Evolutionary conservation across 2,888 invertebrate species (phyloP), one percentile per base, ranked within the genome.

Genomic region (Ischnus inquisitorius): DNA sequence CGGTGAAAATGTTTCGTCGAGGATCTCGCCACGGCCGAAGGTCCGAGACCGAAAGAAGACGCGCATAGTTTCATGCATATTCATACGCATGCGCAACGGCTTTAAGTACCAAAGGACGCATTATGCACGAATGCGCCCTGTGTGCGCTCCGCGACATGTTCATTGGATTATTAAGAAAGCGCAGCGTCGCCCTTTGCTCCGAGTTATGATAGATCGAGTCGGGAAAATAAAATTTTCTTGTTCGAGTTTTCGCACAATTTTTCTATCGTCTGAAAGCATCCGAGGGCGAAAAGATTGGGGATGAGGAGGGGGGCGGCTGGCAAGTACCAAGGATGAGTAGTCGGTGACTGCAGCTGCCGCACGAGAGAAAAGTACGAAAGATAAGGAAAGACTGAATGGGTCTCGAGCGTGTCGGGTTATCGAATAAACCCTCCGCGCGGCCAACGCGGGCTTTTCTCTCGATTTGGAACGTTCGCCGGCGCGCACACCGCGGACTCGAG

Each of bases 311-410:
- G 3, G 39, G 6, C 39, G 39, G 6, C 39, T 43, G 12, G n/a
- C 8, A 28, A 34, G 34, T 34, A 34, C 34, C 16, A 65, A 8
- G 12, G 10, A 60, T 48, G 39, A 12, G 14, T 68, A 60, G 48
- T 43, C 10, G 46, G 43, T 28, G 51, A 39, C 16, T 68, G 51
- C 67, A 74, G 68, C 54, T 69, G 68, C 28, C 10, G 62, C 34
- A 12, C 57, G 60, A 43, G 28, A 16, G 19, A 72, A 82, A 68
- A 34, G 28, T 51, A 51, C 19, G 62, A 74, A 43, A 72, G 28
- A 68, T 74, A 62, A 79, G 68, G 68, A 74, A 69, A 78, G 34
- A 78, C 41, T 57, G 57, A 25, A 57, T 25, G 57, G n/a, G 14
- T 57, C 25, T 25, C 57, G n/a, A 57, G 28, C 4, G 16, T n/a